Base-by-base conservation (phyloP, 2,113 vertebrate species). In the Casuarius casuarius region DNA sequence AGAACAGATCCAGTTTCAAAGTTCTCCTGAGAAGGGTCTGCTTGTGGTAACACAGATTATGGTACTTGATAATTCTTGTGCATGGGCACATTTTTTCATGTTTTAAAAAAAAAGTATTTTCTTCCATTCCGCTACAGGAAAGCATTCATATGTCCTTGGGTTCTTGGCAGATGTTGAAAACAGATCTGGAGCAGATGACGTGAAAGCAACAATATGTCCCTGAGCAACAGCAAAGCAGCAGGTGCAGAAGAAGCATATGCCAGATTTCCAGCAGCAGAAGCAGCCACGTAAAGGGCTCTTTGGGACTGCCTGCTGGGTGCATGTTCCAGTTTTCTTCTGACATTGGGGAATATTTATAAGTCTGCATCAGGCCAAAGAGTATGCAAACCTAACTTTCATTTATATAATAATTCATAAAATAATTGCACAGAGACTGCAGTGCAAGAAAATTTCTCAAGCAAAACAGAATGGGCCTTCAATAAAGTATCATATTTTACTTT, bases 241-340 rank as follows among this genome's bases (percentile, higher is more conserved):
- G 96, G 96, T 97, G 96, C 94, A 94, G 71, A 51, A 91, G 66
- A 22, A 89, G 16, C 92, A 91, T 93, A 91, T 87, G 96, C 93
- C 87, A 83, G 58, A 87, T 91, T 93, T 86, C 78, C 93, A 83
- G 74, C 84, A 76, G 79, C 75, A 89, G 88, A 65, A 90, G 84
- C 62, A 48, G 63, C 44, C 22, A 0, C 2, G 0, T 5, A 22
- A 46, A 91, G 66, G n/a, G 26, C 59, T 71, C 92, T 71, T 58
- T 48, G 94, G 89, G 90, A 52, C 42, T 28, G 33, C 54, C 10
- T 28, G 25, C 3, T n/a, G 90, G 63, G 51, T 73, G n/a, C 35
- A 26, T 42, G 92, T 63, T 92, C 84, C 62, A 28, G 52, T 96
- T 91, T 90, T 54, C 44, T 82, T 67, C 72, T 78, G 68, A 18